Conservation (phyloP, 2,888 invertebrate species). For the Sinopyrophorus schimmeli region DNA sequence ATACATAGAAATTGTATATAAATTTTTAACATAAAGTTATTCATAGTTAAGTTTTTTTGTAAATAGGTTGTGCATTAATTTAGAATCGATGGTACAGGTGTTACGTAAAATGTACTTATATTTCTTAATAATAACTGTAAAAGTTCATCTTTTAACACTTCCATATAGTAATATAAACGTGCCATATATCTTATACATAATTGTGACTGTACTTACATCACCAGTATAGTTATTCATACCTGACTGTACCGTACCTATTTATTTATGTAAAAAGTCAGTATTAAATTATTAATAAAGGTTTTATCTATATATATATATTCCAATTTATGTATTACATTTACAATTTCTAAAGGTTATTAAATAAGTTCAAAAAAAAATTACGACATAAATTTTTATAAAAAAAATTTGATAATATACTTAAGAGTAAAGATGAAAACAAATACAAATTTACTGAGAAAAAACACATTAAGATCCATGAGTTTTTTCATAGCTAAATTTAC, state of each 20-base stretch:
- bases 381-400: neutral
- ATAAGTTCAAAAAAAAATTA: neutral
- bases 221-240: slow-evolving; percentile 27
- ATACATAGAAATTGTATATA: slow-evolving; percentile 47
- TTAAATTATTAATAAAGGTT: slow-evolving; percentile 39
- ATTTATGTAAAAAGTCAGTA: slow-evolving; percentile 39
- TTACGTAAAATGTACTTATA: slow-evolving; percentile 26
- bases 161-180: slow-evolving; percentile 30
- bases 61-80: slow-evolving; percentile 28
- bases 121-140: slow-evolving; percentile 27
- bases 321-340: neutral
- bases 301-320: slow-evolving; percentile 27
- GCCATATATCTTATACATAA: slow-evolving; percentile 27
- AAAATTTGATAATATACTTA: neutral
- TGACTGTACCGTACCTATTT: slow-evolving; percentile 29
- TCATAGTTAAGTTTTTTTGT: slow-evolving; percentile 27
- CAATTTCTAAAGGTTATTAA: no score
- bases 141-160: slow-evolving; percentile 28
- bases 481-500: slow-evolving; percentile 35
- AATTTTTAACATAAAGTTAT: slow-evolving; percentile 34
- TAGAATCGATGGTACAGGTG: slow-evolving; percentile 24
- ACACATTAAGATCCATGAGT: slow-evolving; percentile 13
- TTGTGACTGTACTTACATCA: slow-evolving; percentile 27
- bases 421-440: neutral
- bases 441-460: neutral